These are phyloP conservation scores for Chloebia gouldiae DNA, from an alignment of 2,113 vertebrate species.

Conservation along the genomic window DNA sequence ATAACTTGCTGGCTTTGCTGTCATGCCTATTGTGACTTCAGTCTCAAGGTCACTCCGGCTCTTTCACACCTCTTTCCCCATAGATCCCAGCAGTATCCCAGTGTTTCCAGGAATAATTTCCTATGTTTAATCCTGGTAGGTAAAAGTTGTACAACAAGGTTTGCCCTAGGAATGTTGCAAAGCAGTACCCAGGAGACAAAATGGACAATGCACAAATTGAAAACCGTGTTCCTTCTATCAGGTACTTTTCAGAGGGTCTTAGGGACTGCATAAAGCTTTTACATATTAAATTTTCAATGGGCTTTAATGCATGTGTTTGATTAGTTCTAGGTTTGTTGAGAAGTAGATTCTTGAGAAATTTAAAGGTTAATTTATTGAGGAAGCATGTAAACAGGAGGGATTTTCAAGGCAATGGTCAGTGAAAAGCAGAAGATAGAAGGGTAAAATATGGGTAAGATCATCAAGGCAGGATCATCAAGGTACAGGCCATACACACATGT, in stretches of 20 bases:
- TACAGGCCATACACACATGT: neutral
- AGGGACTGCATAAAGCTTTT: neutral
- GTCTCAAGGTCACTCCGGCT: neutral
- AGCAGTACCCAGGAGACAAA: neutral
- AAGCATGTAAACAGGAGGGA: neutral
- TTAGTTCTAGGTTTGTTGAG: neutral
- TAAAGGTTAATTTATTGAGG: neutral
- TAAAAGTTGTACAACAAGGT: neutral
- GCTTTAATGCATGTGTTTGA: neutral
- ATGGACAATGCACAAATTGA: neutral
- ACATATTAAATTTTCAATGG: neutral
- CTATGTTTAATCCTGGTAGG: neutral
- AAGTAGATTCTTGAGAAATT: neutral
- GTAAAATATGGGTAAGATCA: neutral
- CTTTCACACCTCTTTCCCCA: neutral
- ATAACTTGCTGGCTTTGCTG: neutral
- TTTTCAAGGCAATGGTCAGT: neutral
- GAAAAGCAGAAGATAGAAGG: neutral
- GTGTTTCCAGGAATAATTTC: neutral
- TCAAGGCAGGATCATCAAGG: neutral
- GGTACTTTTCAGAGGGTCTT: neutral
- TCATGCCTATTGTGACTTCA: neutral
- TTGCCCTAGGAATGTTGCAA: neutral
- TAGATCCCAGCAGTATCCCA: neutral
- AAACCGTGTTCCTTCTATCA: neutral